Conservation (phyloP, 2,113 vertebrate genomes). For the Gnathonemus longibarbis region DNA sequence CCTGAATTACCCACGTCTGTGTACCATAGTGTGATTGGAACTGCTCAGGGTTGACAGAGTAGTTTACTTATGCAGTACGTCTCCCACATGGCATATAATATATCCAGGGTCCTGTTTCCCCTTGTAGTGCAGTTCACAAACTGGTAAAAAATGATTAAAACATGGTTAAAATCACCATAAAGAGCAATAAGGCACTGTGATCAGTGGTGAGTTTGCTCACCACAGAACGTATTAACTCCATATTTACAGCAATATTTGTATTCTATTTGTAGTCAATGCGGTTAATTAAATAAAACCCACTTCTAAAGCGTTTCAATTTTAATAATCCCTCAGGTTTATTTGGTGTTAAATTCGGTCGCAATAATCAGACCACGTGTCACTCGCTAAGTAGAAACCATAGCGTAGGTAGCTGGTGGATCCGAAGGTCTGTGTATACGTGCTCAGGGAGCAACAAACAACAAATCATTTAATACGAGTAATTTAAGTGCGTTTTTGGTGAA, state of each 20-base stretch:
- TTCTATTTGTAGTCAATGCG: not conserved
- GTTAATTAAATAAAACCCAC: not conserved
- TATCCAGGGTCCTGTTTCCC: not conserved
- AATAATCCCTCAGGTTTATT: not conserved
- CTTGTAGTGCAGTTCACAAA: not conserved
- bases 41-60: not conserved
- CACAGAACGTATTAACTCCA: not conserved
- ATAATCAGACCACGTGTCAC: not conserved
- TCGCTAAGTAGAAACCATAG: not conserved
- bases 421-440: not conserved
- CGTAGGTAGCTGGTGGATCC: not conserved
- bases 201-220: not conserved
- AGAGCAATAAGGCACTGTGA: not conserved
- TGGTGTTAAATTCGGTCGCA: not conserved
- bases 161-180: not conserved
- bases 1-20: not conserved
- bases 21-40: not conserved
- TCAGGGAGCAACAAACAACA: not conserved
- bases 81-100: not conserved
- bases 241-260: not conserved
- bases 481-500: not conserved
- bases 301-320: not conserved
- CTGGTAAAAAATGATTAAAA: not conserved
- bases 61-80: not conserved
- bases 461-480: not conserved